Conservation (phyloP, 2,113 vertebrate species). For the Mus spicilegus region DNA sequence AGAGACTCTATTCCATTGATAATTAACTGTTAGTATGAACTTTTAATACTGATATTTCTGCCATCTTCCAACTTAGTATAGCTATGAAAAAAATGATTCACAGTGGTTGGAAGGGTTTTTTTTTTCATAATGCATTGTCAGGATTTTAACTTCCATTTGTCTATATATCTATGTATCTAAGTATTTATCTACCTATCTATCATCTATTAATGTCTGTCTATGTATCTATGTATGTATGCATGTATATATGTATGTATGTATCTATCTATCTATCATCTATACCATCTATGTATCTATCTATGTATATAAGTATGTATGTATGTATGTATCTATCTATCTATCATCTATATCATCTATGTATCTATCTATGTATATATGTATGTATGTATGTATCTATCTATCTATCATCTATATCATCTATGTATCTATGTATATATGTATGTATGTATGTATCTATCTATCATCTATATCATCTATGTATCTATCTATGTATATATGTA, state of each 20-base stretch:
- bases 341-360: too few relatives aligned
- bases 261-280: not conserved
- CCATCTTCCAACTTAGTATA: not conserved
- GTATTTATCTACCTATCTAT: not conserved
- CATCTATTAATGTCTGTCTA: not conserved
- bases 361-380: too few relatives aligned
- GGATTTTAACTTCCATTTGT: not conserved
- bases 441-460: too few relatives aligned
- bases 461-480: too few relatives aligned
- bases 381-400: too few relatives aligned
- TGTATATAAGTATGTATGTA: too few relatives aligned
- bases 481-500: too few relatives aligned
- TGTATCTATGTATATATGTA: too few relatives aligned
- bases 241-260: not conserved
- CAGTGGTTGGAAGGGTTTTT: not conserved
- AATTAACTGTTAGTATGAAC: not conserved
- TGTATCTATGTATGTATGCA: not conserved
- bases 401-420: too few relatives aligned
- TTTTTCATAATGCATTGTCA: not conserved
- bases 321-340: too few relatives aligned
- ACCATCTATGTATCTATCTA: not conserved
- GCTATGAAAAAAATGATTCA: not conserved
- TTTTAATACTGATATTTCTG: conserved; percentile 37
- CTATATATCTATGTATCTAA: not conserved
- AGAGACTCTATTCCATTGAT: conserved; percentile 10